phyloP scores from a whole-genome alignment of 2,113 vertebrate species.

The Perognathus longimembris region DNA sequence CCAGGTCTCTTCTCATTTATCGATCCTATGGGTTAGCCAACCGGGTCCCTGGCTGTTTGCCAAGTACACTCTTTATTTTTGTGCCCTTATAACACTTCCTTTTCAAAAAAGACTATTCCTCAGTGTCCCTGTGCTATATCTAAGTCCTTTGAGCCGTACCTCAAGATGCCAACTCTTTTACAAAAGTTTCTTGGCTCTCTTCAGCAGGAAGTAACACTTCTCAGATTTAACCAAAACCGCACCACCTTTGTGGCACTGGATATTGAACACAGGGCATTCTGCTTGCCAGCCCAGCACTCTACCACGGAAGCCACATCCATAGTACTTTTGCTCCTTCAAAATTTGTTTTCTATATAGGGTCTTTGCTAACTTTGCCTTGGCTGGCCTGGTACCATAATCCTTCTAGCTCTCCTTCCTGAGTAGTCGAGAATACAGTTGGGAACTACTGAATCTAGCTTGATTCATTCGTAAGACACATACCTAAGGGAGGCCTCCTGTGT shows the following conservation, averaged over 20 bases:
- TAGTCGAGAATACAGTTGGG: too few species aligned
- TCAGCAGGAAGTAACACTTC: background rate
- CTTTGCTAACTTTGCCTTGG: too few species aligned
- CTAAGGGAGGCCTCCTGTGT: background rate
- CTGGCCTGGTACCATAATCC: too few species aligned
- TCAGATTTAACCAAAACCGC: too few species aligned
- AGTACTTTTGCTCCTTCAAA: too few species aligned
- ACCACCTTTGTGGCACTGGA: too few species aligned
- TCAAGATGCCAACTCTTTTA: background rate
- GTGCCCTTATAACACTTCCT: background rate
- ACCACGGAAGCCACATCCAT: too few species aligned
- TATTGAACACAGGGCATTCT: too few species aligned
- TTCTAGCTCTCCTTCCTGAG: too few species aligned
- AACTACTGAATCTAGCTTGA: background rate
- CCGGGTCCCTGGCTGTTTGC: background rate
- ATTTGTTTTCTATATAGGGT: too few species aligned
- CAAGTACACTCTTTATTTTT: constrained; percentile 8
- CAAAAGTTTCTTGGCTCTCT: constrained; percentile 13
- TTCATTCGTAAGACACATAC: background rate
- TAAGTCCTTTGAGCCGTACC: background rate
- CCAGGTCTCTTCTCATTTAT: background rate
- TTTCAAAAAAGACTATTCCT: background rate
- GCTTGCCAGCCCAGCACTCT: too few species aligned
- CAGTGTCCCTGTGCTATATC: background rate
- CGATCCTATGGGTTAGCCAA: background rate